Percentiles rank a stretch among this genome's conserved stretches.
These are phyloP conservation scores for Eristalis intricaria DNA, from an alignment of 2,888 invertebrate genomes.

Conservation along the genomic window DNA sequence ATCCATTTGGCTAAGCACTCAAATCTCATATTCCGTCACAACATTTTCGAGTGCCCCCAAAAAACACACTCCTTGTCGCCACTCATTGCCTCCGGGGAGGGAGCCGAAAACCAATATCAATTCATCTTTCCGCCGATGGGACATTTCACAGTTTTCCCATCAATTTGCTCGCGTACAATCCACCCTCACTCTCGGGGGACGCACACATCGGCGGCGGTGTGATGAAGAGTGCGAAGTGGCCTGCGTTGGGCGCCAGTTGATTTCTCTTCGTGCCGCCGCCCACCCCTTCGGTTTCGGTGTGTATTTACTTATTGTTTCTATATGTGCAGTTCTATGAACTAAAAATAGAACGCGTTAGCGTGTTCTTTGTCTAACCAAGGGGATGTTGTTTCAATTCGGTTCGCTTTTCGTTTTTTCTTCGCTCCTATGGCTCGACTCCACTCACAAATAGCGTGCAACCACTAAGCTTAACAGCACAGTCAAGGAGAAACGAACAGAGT, in stretches of 20 bases:
- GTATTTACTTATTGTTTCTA: conserved; percentile 24
- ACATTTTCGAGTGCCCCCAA: neutral
- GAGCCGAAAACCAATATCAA: neutral
- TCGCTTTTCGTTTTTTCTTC: conserved; percentile 13
- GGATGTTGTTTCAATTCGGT: conserved; percentile 42
- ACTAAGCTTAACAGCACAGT: conserved; percentile 65
- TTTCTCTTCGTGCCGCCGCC: neutral
- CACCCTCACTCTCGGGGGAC: neutral
- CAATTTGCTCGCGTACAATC: conserved; percentile 7
- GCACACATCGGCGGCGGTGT: neutral
- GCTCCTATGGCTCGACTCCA: neutral
- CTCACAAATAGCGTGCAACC: conserved; percentile 66
- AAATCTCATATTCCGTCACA: neutral
- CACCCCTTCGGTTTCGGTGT: neutral
- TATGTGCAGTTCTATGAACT: conserved; percentile 56
- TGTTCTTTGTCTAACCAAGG: conserved; percentile 51
- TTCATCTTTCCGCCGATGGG: conserved; percentile 24
- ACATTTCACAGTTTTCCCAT: conserved; percentile 33
- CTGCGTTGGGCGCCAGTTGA: conserved; percentile 49
- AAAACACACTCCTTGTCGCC: neutral
- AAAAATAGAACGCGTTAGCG: conserved; percentile 67
- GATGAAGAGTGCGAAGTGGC: conserved; percentile 41
- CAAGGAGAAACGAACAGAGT: conserved; percentile 18
- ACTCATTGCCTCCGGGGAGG: neutral
- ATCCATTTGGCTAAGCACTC: neutral